Conservation (phyloP, 1,140 invertebrate species). For the Matsumurasca onukii region DNA sequence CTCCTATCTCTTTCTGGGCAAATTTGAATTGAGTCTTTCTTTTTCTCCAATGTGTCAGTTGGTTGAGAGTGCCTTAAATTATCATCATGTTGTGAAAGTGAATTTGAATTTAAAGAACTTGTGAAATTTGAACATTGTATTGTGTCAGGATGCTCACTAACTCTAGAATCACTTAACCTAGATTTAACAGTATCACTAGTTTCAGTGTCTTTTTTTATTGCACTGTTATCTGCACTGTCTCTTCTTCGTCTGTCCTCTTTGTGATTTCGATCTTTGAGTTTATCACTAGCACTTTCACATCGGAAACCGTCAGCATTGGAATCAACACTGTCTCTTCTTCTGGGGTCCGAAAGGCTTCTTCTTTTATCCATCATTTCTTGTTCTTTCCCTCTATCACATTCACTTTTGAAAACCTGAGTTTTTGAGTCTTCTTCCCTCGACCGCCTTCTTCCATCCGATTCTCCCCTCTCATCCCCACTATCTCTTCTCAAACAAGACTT, state of each 20-base stretch:
- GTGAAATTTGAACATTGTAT: slow-evolving; percentile 26
- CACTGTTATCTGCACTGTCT: slow-evolving; percentile 33
- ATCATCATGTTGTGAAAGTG: slow-evolving; percentile 19
- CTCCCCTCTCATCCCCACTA: slow-evolving; percentile 34
- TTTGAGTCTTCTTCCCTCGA: slow-evolving; percentile 40
- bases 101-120: slow-evolving; percentile 8
- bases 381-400: slow-evolving; percentile 40
- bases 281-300: slow-evolving; percentile 38
- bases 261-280: slow-evolving; percentile 36
- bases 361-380: slow-evolving; percentile 39
- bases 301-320: slow-evolving; percentile 30
- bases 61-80: slow-evolving; percentile 33
- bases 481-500: slow-evolving; percentile 37
- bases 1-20: slow-evolving; percentile 40
- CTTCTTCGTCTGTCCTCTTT: slow-evolving; percentile 37
- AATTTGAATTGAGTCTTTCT: slow-evolving; percentile 39
- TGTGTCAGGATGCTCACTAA: slow-evolving; percentile 31
- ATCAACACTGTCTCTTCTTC: slow-evolving; percentile 29
- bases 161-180: slow-evolving; percentile 32
- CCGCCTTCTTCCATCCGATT: slow-evolving; percentile 33
- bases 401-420: slow-evolving; percentile 37
- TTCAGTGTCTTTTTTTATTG: slow-evolving; percentile 30
- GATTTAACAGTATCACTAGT: slow-evolving; percentile 17
- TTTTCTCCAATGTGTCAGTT: slow-evolving; percentile 35
- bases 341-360: slow-evolving; percentile 34